Conservation (phyloP, 2,797 vertebrate genomes). For the Phrynocephalus vlangalii region DNA sequence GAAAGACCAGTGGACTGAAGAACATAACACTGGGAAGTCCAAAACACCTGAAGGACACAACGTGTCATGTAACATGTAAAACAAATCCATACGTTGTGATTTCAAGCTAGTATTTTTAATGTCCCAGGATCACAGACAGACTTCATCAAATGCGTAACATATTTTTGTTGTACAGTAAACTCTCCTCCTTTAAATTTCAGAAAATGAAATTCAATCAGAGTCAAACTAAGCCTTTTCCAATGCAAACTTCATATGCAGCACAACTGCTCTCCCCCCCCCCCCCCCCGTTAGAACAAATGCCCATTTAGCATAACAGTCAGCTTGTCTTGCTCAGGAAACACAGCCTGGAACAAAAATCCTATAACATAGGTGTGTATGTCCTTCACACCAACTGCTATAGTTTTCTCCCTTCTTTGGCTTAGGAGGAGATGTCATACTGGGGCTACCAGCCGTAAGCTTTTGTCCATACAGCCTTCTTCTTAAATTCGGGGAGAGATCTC, state of each 20-base stretch:
- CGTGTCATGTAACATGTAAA: background rate
- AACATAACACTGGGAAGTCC: background rate
- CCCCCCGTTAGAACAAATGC: background rate
- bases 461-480: constrained; percentile 94
- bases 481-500: constrained; percentile 86
- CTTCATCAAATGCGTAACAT: background rate
- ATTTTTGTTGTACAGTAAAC: background rate
- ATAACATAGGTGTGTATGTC: background rate
- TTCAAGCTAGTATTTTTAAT: constrained; percentile 27
- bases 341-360: background rate
- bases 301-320: background rate
- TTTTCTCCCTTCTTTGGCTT: constrained; percentile 44
- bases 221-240: constrained; percentile 3
- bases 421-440: background rate
- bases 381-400: constrained; percentile 16
- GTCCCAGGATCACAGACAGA: constrained; percentile 7
- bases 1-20: background rate
- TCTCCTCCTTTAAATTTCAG: background rate
- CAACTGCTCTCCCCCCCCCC: no score
- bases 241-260: no score
- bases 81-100: background rate
- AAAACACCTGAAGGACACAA: background rate
- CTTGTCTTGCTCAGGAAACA: background rate
- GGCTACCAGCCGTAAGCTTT: constrained; percentile 91
- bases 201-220: constrained; percentile 21